These are phyloP conservation scores for Xylocampa areola DNA, from an alignment of 2,888 invertebrate species.

Conservation along the genomic window DNA sequence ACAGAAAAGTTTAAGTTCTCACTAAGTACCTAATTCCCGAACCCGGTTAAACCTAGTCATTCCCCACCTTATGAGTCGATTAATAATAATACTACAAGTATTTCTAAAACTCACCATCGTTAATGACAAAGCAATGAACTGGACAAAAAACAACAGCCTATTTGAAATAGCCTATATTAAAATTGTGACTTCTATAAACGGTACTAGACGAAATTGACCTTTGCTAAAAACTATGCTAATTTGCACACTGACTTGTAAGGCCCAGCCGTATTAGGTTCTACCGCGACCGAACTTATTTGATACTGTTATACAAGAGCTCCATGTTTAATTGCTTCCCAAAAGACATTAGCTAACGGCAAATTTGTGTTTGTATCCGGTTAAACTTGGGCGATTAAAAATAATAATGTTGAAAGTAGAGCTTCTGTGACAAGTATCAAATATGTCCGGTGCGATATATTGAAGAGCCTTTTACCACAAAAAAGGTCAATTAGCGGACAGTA, in stretches of 20 bases:
- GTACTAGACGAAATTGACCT: constrained; percentile 74
- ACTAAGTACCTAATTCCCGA: constrained; percentile 61
- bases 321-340: constrained; percentile 22
- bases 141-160: constrained; percentile 70
- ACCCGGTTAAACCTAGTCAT: constrained; percentile 61
- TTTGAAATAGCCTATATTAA: constrained; percentile 66
- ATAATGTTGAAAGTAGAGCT: too few species aligned
- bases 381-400: constrained; percentile 17
- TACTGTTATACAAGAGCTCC: constrained; percentile 22
- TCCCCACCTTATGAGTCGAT: constrained; percentile 59
- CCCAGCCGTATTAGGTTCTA: constrained; percentile 28
- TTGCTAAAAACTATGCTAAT: constrained; percentile 65
- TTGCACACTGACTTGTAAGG: constrained; percentile 56
- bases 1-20: constrained; percentile 50
- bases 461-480: constrained; percentile 25
- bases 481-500: constrained; percentile 59
- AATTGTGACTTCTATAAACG: constrained; percentile 71
- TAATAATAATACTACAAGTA: constrained; percentile 56
- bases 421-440: constrained; percentile 27
- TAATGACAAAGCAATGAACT: constrained; percentile 69
- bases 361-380: too few species aligned
- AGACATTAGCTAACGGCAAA: neutral
- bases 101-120: constrained; percentile 54
- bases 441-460: neutral
- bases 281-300: constrained; percentile 22